phyloP scores from a whole-genome alignment of 2,888 invertebrate genomes.

The Drosophila mimetica region DNA sequence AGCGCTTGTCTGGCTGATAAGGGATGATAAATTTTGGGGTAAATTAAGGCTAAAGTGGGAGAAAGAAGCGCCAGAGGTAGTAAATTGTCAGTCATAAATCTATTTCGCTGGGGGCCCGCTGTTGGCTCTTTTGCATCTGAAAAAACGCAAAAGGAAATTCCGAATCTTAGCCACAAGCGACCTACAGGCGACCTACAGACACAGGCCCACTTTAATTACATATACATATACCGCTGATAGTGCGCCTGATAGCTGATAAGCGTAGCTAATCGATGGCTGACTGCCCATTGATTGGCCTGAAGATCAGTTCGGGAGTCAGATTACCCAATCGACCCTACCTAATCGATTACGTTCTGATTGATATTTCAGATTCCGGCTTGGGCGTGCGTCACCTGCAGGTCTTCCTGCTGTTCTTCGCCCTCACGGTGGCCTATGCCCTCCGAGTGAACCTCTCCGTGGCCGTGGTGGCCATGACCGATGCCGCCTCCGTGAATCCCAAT shows the following conservation, averaged over 20 bases:
- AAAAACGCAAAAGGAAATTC: constrained; percentile 31
- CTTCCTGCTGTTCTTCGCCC: constrained; percentile 86
- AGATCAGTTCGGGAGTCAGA: constrained; percentile 25
- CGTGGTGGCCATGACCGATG: constrained; percentile 90
- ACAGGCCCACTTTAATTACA: constrained; percentile 3
- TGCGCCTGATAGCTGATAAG: constrained; percentile 12
- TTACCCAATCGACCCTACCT: constrained; percentile 24
- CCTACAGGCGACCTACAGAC: constrained; percentile 68
- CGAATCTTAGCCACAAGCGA: constrained; percentile 33
- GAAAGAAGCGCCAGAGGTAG: constrained; percentile 9
- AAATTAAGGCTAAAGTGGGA: constrained; percentile 23
- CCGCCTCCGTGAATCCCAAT: constrained; percentile 75
- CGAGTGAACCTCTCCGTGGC: constrained; percentile 90
- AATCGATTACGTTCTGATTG: constrained; percentile 12
- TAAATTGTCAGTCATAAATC: constrained; percentile 20
- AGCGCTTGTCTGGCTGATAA: constrained; percentile 46
- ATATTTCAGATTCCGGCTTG: constrained; percentile 67
- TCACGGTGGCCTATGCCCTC: constrained; percentile 87
- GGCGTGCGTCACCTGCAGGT: constrained; percentile 88
- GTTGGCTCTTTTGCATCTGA: constrained; percentile 6
- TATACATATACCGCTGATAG: constrained; percentile 5
- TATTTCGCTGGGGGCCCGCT: constrained; percentile 20
- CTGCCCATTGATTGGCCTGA: constrained; percentile 33
- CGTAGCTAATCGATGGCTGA: constrained; percentile 24
- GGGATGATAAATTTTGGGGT: constrained; percentile 35